Base-by-base conservation (phyloP, 2,113 vertebrate species). In the Picathartes gymnocephalus region DNA sequence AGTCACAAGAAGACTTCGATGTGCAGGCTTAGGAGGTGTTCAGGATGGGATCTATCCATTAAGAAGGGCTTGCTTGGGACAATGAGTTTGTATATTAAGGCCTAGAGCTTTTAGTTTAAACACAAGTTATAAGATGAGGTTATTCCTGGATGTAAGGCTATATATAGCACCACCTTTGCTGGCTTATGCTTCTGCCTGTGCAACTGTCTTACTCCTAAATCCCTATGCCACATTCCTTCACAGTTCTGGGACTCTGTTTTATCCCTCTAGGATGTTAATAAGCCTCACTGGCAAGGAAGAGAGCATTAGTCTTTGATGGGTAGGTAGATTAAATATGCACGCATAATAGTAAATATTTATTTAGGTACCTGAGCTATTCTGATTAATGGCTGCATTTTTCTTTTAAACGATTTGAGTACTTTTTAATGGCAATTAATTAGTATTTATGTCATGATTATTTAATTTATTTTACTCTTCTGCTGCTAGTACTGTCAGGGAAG, bases 341-440 rank as follows among this genome's bases (percentile, higher is more conserved):
- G 2, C 68, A 68, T 93, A 94, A 90, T 86, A 96, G 95, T 96
- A 97, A 96, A 96, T 96, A 96, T 97, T 96, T 96, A 97, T 97
- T 97, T 96, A 96, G 90, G 92, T 96, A 96, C 93, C 93, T 96
- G 94, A 96, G 76, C 92, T 95, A 93, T 96, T 97, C 95, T 96
- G 93, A 96, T 97, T 94, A 96, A 94, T 97, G 94, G 93, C 64
- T 96, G 93, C 92, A 96, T 96, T 96, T 96, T 97, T 96, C 92
- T 92, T 97, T 96, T 96, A 96, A 96, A 94, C 18, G 60, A 93
- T 96, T 95, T 94, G 82, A 96, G 95, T 93, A 95, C 90, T 96
- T 97, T 96, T 96, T 95, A 97, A 96, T 96, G 95, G 79, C 92
- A 96, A 93, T 97, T 96, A 96, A 96, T 97, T 96, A 96, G 95